Conservation (phyloP, 2,797 vertebrate species). For the Simalia tracyae region DNA sequence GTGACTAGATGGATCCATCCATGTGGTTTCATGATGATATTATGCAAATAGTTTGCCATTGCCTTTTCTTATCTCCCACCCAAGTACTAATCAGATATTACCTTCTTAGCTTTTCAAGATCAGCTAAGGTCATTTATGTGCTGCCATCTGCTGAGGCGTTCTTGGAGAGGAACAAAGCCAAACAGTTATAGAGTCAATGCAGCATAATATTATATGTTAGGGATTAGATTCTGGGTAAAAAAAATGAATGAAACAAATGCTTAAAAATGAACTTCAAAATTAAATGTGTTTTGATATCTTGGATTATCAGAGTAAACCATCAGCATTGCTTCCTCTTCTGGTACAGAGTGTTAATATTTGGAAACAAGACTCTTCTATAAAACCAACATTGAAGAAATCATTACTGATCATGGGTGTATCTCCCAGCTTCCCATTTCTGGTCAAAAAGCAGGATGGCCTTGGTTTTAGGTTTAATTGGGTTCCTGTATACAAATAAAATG, state of each 20-base stretch:
- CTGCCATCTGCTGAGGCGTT: background rate
- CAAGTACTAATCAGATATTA: background rate
- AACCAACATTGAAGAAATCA: background rate
- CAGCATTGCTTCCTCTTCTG: background rate
- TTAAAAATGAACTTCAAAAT: background rate
- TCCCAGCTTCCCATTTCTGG: background rate
- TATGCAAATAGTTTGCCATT: background rate
- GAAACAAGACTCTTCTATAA: background rate
- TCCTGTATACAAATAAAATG: background rate
- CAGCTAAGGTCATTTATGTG: background rate
- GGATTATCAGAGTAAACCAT: background rate
- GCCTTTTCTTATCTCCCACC: background rate
- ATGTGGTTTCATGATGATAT: background rate
- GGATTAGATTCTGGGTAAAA: background rate
- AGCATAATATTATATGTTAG: too few relatives aligned
- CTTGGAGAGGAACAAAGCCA: background rate
- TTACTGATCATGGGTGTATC: background rate
- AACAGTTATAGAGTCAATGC: background rate
- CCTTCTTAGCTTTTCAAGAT: background rate
- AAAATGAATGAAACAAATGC: background rate
- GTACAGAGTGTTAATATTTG: background rate
- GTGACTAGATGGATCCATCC: background rate
- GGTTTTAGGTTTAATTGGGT: background rate
- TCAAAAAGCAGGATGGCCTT: background rate
- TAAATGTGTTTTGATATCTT: background rate